phyloP scores from a whole-genome alignment of 2,797 vertebrate genomes.

The Rhadinocentrus ornatus region DNA sequence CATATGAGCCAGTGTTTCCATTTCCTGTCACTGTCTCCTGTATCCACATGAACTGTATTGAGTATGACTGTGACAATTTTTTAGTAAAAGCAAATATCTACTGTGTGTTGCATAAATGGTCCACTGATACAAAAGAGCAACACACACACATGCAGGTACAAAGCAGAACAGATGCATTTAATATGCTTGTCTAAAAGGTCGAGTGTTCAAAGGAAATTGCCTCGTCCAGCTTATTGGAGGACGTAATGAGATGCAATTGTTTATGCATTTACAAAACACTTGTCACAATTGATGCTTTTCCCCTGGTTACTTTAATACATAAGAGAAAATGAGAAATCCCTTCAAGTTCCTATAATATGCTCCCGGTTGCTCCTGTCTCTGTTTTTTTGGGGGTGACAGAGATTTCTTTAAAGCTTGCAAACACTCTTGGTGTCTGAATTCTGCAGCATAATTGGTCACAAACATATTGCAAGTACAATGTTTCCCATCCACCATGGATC shows the following conservation, averaged over 20 bases:
- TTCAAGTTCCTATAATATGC: conserved; percentile 39
- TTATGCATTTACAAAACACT: conserved; percentile 64
- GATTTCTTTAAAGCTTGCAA: conserved; percentile 39
- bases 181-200: conserved; percentile 72
- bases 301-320: conserved; percentile 18
- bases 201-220: conserved; percentile 72
- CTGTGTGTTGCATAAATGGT: conserved; percentile 8
- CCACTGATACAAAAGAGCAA: neutral
- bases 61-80: conserved; percentile 34
- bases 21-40: conserved; percentile 36
- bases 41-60: conserved; percentile 2
- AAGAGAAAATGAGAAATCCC: conserved; percentile 55
- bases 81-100: conserved; percentile 26
- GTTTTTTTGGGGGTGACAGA: conserved; percentile 37
- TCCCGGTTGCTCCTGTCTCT: conserved; percentile 39
- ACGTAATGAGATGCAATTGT: conserved; percentile 73
- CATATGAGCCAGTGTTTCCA: conserved; percentile 37
- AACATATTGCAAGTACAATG: conserved; percentile 49
- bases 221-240: conserved; percentile 61
- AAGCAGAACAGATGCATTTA: conserved; percentile 65
- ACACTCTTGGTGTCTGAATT: conserved; percentile 12
- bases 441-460: conserved; percentile 48
- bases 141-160: conserved; percentile 2
- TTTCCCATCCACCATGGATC: conserved; percentile 30
- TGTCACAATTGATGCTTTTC: conserved; percentile 58